A percentile compares a stretch with the other conserved stretches of the same genome.
Evolutionary conservation across 2,888 invertebrate species (phyloP).

Genomic region (Chloromyia formosa): DNA sequence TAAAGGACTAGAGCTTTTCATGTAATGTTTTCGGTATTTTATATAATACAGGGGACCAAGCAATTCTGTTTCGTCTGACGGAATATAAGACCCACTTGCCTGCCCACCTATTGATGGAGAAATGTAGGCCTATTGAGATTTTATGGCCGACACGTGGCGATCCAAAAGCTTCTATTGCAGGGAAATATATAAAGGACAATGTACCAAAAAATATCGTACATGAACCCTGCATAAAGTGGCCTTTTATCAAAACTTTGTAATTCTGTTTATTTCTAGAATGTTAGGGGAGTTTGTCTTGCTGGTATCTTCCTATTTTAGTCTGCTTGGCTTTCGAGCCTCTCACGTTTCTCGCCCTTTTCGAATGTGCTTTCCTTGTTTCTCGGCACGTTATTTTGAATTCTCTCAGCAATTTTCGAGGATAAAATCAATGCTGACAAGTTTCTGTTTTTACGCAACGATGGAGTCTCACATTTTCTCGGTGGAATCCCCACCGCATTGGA

Average conservation of each 20-base stretch:
- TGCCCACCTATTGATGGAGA: background rate
- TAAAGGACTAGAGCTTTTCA: background rate
- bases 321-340: background rate
- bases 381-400: slow-evolving; percentile 5
- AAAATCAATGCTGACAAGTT: slow-evolving; percentile 41
- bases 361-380: background rate
- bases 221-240: background rate
- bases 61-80: background rate
- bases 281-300: background rate
- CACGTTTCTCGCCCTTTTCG: background rate
- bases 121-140: background rate
- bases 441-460: slow-evolving; percentile 38
- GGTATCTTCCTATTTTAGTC: background rate
- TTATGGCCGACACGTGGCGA: slow-evolving; percentile 38
- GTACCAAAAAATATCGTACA: background rate
- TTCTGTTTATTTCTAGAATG: slow-evolving; percentile 30
- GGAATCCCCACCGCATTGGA: background rate
- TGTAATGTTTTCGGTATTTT: background rate
- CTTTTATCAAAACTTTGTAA: slow-evolving; percentile 20
- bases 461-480: slow-evolving; percentile 13
- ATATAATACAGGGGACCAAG: background rate
- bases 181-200: background rate
- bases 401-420: slow-evolving; percentile 12
- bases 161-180: slow-evolving; percentile 14
- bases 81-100: background rate